Conservation (phyloP, 2,113 vertebrate species). For the Dicerorhinus sumatrensis region DNA sequence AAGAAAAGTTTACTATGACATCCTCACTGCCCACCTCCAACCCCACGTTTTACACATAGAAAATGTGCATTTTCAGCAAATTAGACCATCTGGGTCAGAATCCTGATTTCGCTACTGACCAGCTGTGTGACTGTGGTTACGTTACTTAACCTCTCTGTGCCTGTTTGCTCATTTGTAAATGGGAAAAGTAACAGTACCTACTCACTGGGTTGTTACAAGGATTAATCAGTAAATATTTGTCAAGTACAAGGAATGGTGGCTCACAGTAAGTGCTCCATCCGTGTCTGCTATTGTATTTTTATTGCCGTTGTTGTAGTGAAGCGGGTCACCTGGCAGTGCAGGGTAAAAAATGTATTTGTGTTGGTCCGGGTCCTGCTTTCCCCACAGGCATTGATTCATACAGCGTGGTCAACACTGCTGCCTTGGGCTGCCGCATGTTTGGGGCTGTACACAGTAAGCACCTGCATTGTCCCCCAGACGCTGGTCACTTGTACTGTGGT, state of each 20-base stretch:
- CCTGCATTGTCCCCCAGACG: neutral
- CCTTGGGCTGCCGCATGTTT: rapidly evolving
- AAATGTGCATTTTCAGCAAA: neutral
- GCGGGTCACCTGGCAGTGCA: too few relatives aligned
- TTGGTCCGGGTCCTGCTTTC: neutral
- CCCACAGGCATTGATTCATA: neutral
- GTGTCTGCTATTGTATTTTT: neutral
- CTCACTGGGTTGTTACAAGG: neutral
- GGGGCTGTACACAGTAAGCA: rapidly evolving
- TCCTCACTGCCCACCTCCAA: neutral
- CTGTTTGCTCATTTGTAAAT: neutral
- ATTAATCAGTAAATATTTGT: neutral
- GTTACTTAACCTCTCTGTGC: neutral
- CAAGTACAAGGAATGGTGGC: neutral
- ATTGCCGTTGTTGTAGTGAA: neutral
- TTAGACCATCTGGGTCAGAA: neutral
- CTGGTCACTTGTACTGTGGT: neutral
- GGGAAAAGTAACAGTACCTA: neutral
- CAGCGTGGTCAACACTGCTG: neutral
- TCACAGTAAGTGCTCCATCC: rapidly evolving
- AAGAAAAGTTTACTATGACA: neutral
- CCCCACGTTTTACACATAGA: neutral
- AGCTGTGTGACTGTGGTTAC: neutral
- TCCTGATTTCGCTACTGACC: neutral
- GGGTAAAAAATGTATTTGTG: neutral